Evolutionary conservation across 2,888 invertebrate species (phyloP).

Genomic region (Nomada fucata): DNA sequence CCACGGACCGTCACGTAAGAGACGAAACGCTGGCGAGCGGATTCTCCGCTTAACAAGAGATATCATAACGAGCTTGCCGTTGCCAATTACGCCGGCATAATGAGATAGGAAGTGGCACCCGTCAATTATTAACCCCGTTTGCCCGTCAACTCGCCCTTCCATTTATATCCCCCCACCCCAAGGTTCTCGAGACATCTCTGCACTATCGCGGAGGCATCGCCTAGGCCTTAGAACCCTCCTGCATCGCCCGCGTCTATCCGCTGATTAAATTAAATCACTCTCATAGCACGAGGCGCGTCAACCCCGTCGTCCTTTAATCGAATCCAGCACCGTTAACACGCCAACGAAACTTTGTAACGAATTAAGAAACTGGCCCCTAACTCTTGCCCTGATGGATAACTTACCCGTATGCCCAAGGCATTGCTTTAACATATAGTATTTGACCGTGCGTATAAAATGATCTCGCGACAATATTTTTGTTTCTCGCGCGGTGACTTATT

Average conservation of each 20-base stretch:
- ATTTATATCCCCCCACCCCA: neutral
- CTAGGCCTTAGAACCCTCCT: neutral
- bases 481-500: too few species aligned
- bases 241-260: conserved; percentile 16
- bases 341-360: conserved; percentile 58
- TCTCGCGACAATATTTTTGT: too few species aligned
- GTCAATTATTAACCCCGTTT: conserved; percentile 42
- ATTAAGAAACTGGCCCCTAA: conserved; percentile 55
- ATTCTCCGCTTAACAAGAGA: neutral
- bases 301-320: conserved; percentile 51
- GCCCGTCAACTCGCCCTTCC: conserved; percentile 5
- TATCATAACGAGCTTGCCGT: conserved; percentile 19
- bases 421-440: neutral
- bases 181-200: conserved; percentile 36
- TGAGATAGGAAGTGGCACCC: conserved; percentile 28
- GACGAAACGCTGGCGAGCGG: neutral
- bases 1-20: conserved; percentile 5
- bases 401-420: neutral
- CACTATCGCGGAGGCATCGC: neutral
- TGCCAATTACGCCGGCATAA: conserved; percentile 32
- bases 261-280: conserved; percentile 68
- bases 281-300: conserved; percentile 49
- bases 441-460: too few species aligned
- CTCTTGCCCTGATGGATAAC: conserved; percentile 15
- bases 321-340: conserved; percentile 58